Percentiles rank a stretch among this genome's conserved stretches.
These are phyloP conservation scores for Rhopalosiphum maidis DNA, from an alignment of 1,140 invertebrate genomes.

Conservation along the genomic window DNA sequence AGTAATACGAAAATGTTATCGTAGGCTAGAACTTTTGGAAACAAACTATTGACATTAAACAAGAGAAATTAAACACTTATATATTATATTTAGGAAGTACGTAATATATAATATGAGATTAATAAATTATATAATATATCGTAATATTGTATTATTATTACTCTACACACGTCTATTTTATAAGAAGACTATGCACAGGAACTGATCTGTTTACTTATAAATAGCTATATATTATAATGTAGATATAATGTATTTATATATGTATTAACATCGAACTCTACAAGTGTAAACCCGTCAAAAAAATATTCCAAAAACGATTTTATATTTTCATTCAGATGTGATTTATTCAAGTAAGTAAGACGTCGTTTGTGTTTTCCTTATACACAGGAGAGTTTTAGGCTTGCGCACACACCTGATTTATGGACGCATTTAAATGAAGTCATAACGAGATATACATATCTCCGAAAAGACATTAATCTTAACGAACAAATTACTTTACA, in stretches of 20 bases:
- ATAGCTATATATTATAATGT: background rate
- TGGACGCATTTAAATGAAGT: slow-evolving; percentile 24
- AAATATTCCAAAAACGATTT: slow-evolving; percentile 3
- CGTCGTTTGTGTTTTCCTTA: background rate
- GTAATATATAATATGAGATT: background rate
- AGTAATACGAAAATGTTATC: background rate
- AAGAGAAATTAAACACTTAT: background rate
- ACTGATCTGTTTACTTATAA: background rate
- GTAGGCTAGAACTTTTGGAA: background rate
- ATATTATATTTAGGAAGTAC: background rate
- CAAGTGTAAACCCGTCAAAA: background rate
- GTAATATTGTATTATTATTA: background rate
- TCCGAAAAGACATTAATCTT: slow-evolving; percentile 23
- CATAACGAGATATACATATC: slow-evolving; percentile 28
- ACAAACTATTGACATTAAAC: background rate
- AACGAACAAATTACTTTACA: slow-evolving; percentile 31
- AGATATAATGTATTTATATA: background rate
- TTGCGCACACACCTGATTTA: background rate
- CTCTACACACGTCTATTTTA: background rate
- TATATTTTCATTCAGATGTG: background rate
- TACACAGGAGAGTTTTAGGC: background rate
- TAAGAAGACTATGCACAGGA: background rate
- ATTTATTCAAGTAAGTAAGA: slow-evolving; percentile 36
- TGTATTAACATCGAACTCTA: background rate
- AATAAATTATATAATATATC: background rate